phyloP scores from a whole-genome alignment of 53 echinoderm and acorn worm species.

The Holothuria leucospilota region DNA sequence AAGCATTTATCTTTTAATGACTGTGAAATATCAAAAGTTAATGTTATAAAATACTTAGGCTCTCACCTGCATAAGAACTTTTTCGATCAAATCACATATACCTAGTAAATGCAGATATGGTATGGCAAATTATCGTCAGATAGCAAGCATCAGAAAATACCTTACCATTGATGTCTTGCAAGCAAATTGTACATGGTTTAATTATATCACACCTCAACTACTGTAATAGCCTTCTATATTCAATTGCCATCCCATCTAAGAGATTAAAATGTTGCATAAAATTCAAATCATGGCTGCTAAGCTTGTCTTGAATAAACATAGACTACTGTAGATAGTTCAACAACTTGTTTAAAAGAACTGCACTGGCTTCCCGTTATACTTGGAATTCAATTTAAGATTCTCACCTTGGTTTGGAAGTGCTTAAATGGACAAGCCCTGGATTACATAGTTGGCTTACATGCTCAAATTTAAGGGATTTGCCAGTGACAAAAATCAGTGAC shows the following conservation, averaged over 20 bases:
- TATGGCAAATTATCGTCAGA: no score
- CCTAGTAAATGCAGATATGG: no score
- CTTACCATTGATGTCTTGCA: no score
- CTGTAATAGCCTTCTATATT: neutral
- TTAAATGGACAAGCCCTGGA: neutral
- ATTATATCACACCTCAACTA: neutral
- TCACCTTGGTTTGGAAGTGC: neutral
- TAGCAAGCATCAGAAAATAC: no score
- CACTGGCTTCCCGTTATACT: neutral
- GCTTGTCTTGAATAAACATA: neutral
- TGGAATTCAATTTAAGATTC: no score
- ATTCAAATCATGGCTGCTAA: neutral
- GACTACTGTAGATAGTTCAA: neutral
- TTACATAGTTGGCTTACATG: neutral
- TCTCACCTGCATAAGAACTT: neutral
- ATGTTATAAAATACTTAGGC: neutral
- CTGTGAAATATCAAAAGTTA: neutral
- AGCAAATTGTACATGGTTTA: neutral
- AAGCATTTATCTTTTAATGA: no score
- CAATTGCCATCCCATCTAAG: neutral
- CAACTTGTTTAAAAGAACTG: neutral
- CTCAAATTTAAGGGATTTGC: no score
- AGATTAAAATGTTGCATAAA: neutral
- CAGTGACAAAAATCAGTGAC: no score
- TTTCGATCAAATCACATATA: neutral